Evolutionary conservation across 2,113 vertebrate species (phyloP).

Genomic region (Psilopogon haemacephalus): DNA sequence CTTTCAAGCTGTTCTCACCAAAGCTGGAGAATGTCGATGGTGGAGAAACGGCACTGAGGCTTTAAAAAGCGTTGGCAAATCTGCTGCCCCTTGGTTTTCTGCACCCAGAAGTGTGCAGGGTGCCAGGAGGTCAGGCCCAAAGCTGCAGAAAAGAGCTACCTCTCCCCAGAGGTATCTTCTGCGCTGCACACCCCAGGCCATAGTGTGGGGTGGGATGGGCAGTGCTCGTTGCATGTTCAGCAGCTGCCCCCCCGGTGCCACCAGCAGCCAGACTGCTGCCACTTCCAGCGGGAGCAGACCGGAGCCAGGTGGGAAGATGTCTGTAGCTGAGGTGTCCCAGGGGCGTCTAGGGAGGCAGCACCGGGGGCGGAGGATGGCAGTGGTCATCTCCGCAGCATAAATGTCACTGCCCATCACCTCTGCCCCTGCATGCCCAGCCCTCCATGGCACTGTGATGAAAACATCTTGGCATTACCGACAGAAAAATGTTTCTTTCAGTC

Average conservation of each 20-base stretch:
- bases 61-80: neutral
- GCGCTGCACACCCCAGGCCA: fast-evolving
- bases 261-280: neutral
- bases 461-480: fast-evolving
- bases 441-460: fast-evolving
- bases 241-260: neutral
- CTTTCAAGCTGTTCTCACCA: neutral
- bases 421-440: neutral
- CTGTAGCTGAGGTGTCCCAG: neutral
- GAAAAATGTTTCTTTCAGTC: neutral
- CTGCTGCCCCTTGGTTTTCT: neutral
- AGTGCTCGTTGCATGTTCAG: neutral
- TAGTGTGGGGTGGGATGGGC: fast-evolving
- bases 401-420: constrained; percentile 1
- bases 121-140: fast-evolving
- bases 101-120: neutral
- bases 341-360: neutral
- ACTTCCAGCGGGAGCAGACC: neutral
- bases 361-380: neutral
- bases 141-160: neutral
- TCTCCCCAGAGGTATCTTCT: fast-evolving
- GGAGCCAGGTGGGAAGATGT: neutral
- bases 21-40: neutral
- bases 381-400: fast-evolving
- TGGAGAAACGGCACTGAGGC: neutral